Evolutionary conservation across 2,797 vertebrate genomes (phyloP), one percentile per base, ranked within the genome.

Genomic region (Cygnus olor): DNA sequence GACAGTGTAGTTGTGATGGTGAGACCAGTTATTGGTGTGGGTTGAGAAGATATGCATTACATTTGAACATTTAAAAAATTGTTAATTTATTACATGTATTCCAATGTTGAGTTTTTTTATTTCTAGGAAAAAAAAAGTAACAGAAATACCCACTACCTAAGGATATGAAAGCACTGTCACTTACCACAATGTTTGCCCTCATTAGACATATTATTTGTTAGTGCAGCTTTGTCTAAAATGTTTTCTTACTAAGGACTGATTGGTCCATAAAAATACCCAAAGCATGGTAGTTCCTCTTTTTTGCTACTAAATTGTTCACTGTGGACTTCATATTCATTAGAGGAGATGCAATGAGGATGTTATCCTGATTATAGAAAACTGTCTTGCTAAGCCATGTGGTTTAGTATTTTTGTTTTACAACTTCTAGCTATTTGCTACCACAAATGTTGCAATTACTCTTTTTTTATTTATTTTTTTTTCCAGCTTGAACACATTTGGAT

Each of bases 391-490:
- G 38, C 57, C 51, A 60, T 28, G 73, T 36, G 42, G 27, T 58
- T 79, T 51, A 86, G 10, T 42, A 63, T 45, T 90, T 96, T 80
- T 49, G 19, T 92, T 95, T 61, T 70, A 66, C 53, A 86, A 28
- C 89, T 78, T 76, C 42, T 27, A 40, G 51, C 17, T 68, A 74
- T 80, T 86, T 93, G 19, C 53, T 88, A 15, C 38, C 11, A 84
- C 47, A 76, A 79, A 70, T 13, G 14, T 27, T 88, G 22, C 14
- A 51, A 82, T 84, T 84, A 47, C 2, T n/a, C 54, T 60, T 77
- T 65, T 54, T 19, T 56, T 14, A 61, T 70, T 73, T 69, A 60
- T 78, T 88, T 74, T 54, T 54, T 51, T 85, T 85, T 89, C 47
- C 27, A 49, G 30, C 70, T 82, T 90, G 66, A 91, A 78, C 21